Conservation (phyloP, 2,797 vertebrate genomes). For the Melanotaenia boesemani region DNA sequence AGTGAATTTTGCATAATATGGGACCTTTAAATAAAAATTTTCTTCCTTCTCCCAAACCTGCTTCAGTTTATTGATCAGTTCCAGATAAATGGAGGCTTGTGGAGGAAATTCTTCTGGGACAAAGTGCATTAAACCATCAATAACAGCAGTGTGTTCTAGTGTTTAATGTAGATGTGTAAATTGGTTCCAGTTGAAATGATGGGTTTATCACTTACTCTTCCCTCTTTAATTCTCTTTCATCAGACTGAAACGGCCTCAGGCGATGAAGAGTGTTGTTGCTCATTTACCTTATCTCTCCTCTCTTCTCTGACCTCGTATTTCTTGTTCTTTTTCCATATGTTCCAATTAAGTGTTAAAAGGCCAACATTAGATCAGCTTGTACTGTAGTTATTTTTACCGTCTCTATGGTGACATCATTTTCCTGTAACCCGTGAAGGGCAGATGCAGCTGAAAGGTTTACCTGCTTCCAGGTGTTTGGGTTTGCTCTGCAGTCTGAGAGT, state of each 20-base stretch:
- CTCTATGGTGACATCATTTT: not conserved
- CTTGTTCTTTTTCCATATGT: not conserved
- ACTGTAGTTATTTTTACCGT: not conserved
- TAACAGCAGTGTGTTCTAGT: constrained; percentile 2
- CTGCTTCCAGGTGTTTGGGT: not conserved
- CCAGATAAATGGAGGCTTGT: not conserved
- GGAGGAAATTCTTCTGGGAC: not conserved
- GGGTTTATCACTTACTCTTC: constrained; percentile 12
- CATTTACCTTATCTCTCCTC: not conserved
- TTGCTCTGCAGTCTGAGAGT: not conserved
- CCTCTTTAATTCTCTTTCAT: constrained; percentile 26
- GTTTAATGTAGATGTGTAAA: constrained; percentile 15
- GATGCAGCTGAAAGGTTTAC: not conserved
- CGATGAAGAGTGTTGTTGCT: not conserved
- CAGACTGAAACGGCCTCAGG: not conserved
- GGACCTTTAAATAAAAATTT: no score
- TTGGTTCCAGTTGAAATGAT: constrained; percentile 33
- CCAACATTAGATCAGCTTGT: not conserved
- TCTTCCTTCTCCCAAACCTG: not conserved
- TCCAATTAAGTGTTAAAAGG: not conserved
- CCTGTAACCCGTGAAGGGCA: not conserved
- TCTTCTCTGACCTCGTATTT: constrained; percentile 1
- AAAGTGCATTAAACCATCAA: constrained; percentile 19
- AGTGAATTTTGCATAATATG: no score
- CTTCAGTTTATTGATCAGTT: not conserved